Evolutionary conservation across 2,888 invertebrate species (phyloP).

Genomic region (Chaitophorus viminalis): DNA sequence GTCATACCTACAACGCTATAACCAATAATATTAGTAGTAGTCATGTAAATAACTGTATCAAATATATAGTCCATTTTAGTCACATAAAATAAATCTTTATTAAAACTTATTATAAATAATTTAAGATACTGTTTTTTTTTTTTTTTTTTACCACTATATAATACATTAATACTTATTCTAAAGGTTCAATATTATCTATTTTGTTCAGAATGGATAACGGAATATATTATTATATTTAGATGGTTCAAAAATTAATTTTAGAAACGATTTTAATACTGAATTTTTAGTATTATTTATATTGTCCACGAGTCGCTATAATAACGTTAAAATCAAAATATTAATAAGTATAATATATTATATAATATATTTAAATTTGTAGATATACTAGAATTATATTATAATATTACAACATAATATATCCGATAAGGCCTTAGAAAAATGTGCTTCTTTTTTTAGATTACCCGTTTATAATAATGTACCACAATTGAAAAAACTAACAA

Average conservation of each 20-base stretch:
- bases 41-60: no score
- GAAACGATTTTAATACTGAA: background rate
- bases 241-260: background rate
- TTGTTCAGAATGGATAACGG: background rate
- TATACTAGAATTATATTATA: background rate
- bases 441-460: background rate
- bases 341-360: no score
- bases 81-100: no score
- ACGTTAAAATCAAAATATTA: no score
- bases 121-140: no score
- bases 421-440: conserved; percentile 21
- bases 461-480: background rate
- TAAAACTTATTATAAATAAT: no score
- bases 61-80: no score
- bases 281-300: background rate
- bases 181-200: background rate
- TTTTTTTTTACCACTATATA: background rate
- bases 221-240: background rate
- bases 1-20: no score
- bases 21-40: no score
- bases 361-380: background rate
- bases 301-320: no score
- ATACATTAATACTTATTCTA: background rate
- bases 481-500: background rate
- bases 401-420: background rate